phyloP scores from a whole-genome alignment of 1,140 invertebrate genomes.

The Copidosoma floridanum region DNA sequence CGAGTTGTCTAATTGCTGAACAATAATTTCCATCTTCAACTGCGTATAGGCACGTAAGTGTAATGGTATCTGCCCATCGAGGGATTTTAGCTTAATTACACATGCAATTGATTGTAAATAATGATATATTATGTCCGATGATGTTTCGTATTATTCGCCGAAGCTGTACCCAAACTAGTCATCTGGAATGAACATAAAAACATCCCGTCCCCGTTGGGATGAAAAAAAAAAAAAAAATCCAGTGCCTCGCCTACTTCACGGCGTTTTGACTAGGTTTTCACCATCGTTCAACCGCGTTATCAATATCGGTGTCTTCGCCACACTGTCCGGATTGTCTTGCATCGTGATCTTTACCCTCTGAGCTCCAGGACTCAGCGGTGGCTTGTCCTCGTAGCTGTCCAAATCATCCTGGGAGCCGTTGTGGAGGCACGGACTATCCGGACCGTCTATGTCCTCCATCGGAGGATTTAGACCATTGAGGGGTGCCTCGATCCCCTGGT shows the following conservation, averaged over 20 bases:
- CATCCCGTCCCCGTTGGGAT: too few relatives aligned
- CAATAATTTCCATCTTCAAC: too few relatives aligned
- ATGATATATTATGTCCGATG: too few relatives aligned
- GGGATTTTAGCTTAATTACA: too few relatives aligned
- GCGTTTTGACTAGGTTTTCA: conserved; percentile 52
- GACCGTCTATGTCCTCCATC: conserved; percentile 30
- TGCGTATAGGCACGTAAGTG: too few relatives aligned
- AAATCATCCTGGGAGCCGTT: conserved; percentile 17
- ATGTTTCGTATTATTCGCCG: too few relatives aligned
- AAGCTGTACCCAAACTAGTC: too few relatives aligned
- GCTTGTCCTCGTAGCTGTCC: conserved; percentile 26
- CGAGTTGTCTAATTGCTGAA: too few relatives aligned
- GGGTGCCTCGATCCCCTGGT: conserved; percentile 29
- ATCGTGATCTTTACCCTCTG: conserved; percentile 53
- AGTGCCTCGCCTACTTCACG: conserved; percentile 32
- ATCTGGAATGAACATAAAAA: too few relatives aligned
- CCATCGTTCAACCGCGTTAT: conserved; percentile 50
- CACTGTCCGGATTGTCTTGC: conserved; percentile 54
- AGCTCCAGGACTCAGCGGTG: conserved; percentile 47
- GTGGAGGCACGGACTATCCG: conserved; percentile 14
- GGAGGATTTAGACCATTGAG: conserved; percentile 32
- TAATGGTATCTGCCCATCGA: too few relatives aligned
- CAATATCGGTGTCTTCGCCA: conserved; percentile 53
- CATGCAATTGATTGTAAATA: too few relatives aligned
- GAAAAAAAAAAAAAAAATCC: conserved; percentile 1